These are phyloP conservation scores for Butorides virescens DNA, from an alignment of 2,113 vertebrate genomes.

Conservation along the genomic window DNA sequence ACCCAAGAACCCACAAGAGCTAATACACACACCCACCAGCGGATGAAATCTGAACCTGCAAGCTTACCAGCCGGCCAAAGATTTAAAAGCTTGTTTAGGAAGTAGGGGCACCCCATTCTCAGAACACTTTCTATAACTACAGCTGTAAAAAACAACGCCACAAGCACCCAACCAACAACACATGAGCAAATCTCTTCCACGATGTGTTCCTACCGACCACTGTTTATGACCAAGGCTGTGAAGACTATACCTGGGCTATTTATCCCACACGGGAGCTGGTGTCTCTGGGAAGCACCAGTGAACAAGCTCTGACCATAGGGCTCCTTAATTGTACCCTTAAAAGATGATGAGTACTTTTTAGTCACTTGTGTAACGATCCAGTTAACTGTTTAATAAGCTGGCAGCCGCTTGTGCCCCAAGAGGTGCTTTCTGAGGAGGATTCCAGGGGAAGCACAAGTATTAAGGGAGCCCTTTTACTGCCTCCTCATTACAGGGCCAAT, in stretches of 20 bases:
- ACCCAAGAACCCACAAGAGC: background rate
- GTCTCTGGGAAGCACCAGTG: background rate
- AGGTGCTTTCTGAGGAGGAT: background rate
- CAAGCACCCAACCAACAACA: background rate
- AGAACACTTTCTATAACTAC: background rate
- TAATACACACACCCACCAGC: background rate
- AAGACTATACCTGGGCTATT: background rate
- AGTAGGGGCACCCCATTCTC: background rate
- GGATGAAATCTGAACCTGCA: background rate
- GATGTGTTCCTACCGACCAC: accelerated
- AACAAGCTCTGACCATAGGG: background rate
- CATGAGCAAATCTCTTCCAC: background rate
- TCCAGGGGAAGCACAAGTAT: background rate
- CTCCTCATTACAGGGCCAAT: background rate
- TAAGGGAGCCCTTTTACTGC: background rate
- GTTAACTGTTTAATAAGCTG: background rate
- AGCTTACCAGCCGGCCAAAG: background rate
- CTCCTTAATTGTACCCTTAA: accelerated
- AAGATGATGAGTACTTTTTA: background rate
- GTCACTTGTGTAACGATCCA: background rate
- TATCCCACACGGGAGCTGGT: background rate
- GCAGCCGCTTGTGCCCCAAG: background rate
- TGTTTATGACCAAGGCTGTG: background rate
- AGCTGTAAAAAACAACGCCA: background rate
- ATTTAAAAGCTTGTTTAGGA: background rate